Evolutionary conservation across 2,113 vertebrate species (phyloP).

Genomic region (Petrocephalus microphthalmus): DNA sequence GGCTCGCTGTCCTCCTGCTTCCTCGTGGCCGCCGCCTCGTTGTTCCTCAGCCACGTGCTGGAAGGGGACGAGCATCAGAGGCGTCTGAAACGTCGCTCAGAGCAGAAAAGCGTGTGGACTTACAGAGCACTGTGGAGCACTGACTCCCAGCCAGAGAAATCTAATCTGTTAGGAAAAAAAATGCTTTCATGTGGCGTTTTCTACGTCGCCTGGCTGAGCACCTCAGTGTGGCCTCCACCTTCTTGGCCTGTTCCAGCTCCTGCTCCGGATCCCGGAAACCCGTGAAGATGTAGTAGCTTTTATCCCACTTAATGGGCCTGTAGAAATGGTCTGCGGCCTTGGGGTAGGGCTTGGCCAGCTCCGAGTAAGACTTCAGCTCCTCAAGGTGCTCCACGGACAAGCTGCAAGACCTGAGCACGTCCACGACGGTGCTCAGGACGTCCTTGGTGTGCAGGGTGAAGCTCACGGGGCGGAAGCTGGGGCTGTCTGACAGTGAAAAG

Average conservation of each 20-base stretch:
- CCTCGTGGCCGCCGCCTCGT: constrained; percentile 66
- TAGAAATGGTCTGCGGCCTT: constrained; percentile 51
- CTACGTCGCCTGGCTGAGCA: constrained; percentile 36
- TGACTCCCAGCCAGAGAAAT: not conserved
- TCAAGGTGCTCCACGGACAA: constrained; percentile 81
- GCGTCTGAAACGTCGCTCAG: not conserved
- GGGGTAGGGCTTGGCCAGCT: constrained; percentile 37
- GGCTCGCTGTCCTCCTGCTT: constrained; percentile 78
- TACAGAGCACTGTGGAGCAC: not conserved
- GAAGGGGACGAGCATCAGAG: not conserved
- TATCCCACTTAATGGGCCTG: constrained; percentile 90
- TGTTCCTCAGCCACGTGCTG: constrained; percentile 82
- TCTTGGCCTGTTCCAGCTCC: constrained; percentile 76
- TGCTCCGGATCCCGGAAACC: constrained; percentile 88
- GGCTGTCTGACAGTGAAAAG: not conserved
- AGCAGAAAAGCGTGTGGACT: not conserved
- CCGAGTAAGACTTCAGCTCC: constrained; percentile 38
- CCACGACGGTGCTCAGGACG: constrained; percentile 79
- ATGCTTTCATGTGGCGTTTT: not conserved
- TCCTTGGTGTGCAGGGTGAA: constrained; percentile 82
- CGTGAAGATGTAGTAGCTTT: constrained; percentile 86
- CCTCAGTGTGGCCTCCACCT: constrained; percentile 74
- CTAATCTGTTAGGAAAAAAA: not conserved
- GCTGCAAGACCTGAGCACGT: constrained; percentile 86
- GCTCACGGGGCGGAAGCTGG: constrained; percentile 84